Evolutionary conservation across 2,113 vertebrate genomes (phyloP), one percentile per base, ranked within the genome.

Genomic region (Varanus komodoensis): DNA sequence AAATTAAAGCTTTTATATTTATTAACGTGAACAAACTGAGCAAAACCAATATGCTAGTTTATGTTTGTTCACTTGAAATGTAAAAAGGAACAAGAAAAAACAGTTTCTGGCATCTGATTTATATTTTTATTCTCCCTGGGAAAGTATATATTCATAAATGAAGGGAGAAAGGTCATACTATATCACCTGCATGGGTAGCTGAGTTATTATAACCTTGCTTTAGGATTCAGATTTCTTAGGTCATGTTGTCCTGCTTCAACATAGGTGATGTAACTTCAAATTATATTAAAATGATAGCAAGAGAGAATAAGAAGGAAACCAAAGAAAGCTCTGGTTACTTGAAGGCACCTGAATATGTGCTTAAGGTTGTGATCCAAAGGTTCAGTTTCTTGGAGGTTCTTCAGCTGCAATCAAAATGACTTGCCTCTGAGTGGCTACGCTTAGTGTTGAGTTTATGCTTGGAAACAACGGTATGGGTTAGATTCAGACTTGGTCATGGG

Each of bases 131-230:
- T 25, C 44, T 79, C 61, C 34, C 61, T 27, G 48, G 38, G 32
- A 64, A 52, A 84, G 34, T 44, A 32, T 68, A 85, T 3, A 85
- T 79, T 71, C 44, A 80, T 69, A 54, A 89, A 38, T 44, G 15
- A 57, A 57, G n/a, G 14, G 48, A 61, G 74, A 71, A 86, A 90
- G n/a, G 87, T 50, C 57, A n/a, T 68, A 21, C 15, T 87, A 29
- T 19, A 79, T 86, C 64, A 79, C 25, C n/a, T 89, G 79, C 64
- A 79, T 85, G 82, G 34, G 48, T 79, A 68, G 48, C 50, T 80
- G n/a, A 14, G 57, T 85, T 80, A 67, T 25, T 86, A 44, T 88
- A 81, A 81, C 64, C 67, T 71, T 52, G 64, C 38, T 79, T 81
- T 81, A 52, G 64, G 29, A 78, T 68, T 52, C 61, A 38, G 32